A percentile compares a stretch with the other conserved stretches of the same genome.
Evolutionary conservation across 2,113 vertebrate genomes (phyloP).

Genomic region (Tetrao urogallus): DNA sequence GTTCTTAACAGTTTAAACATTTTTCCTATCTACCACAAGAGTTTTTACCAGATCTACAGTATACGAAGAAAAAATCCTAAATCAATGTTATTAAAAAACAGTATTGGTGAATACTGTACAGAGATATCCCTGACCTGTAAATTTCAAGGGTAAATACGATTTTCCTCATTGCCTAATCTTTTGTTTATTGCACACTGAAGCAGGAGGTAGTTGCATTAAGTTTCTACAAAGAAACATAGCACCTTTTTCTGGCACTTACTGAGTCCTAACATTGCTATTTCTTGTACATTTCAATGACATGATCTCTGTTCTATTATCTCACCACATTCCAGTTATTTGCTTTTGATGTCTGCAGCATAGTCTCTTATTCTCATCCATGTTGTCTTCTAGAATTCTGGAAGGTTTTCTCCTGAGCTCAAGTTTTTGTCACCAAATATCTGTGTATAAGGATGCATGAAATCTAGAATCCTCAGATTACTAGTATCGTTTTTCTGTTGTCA

Average conservation of each 20-base stretch:
- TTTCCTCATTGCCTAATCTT: neutral
- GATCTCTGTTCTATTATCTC: neutral
- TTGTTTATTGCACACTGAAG: neutral
- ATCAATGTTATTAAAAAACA: neutral
- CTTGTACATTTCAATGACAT: neutral
- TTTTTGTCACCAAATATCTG: neutral
- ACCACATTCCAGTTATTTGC: neutral
- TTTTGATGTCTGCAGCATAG: neutral
- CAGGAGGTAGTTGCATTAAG: neutral
- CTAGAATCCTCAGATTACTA: neutral
- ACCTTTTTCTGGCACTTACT: neutral
- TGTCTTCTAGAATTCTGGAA: neutral
- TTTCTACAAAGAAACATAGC: rapidly evolving
- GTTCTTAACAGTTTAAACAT: neutral
- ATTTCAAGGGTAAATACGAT: neutral
- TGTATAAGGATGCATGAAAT: neutral
- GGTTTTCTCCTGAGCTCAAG: neutral
- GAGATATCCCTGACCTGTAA: neutral
- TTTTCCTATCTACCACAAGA: neutral
- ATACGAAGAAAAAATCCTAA: neutral
- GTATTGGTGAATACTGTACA: neutral
- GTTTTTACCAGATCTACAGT: neutral
- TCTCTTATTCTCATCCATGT: neutral
- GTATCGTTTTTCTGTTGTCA: neutral
- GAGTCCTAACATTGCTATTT: neutral